Base-by-base conservation (phyloP, 2,113 vertebrate species). In the Cyanoramphus novaezelandiae region DNA sequence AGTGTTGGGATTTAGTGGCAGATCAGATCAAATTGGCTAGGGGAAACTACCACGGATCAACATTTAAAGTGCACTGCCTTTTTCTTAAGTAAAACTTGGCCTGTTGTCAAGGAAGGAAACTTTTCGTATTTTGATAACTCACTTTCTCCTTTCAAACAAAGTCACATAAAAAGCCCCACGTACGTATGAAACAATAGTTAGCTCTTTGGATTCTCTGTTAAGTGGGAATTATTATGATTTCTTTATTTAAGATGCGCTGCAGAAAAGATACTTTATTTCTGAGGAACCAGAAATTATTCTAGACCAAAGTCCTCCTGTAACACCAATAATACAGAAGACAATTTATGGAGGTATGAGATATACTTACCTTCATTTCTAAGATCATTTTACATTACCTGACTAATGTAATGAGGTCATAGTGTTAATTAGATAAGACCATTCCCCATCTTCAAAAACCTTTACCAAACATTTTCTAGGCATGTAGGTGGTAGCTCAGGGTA, bases 1-100 rank as follows among this genome's bases (percentile, higher is more conserved):
- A 96, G 60, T 37, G 72, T 60, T 78, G 64, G 44, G 79, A 90
- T 95, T 94, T 96, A 86, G 60, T 27, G 35, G 70, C 14, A 86
- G 50, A 92, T 74, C 79, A 81, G 68, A 93, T 81, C 68, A 93
- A 86, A 75, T 33, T 2, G 1, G 64, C 76, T 81, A 75, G 19
- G 7, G 50, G 43, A 88, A 92, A 50, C 35, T 91, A 84, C 55
- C 46, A 67, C 1, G 1, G 25, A 83, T 75, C 60, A 70, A 35
- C 60, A 59, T 37, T 63, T 83, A 74, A 80, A 88, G 52, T 67
- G 16, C 43, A 21, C 29, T 78, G 53, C 25, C 62, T 52, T 43
- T 62, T 85, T 84, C 63, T 67, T 50, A 21, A 82, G n/a, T 39
- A 92, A 95, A 92, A 86, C 17, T 19, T 63, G 33, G 25, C 23